These are phyloP conservation scores for Scaptomyza graminum DNA, from an alignment of 1,140 invertebrate species.

Conservation along the genomic window DNA sequence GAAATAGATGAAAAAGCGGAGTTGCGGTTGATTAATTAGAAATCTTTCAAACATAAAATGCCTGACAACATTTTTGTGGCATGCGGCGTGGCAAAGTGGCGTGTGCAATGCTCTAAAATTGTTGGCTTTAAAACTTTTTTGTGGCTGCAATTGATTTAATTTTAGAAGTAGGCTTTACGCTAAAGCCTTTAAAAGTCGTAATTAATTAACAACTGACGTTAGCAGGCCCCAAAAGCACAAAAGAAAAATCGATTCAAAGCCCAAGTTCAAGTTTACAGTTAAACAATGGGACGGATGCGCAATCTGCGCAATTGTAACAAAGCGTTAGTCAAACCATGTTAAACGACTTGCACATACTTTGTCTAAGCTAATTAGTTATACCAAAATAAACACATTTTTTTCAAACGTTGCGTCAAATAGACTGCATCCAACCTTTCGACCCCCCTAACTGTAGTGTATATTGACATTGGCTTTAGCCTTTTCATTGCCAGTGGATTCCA, in stretches of 20 bases:
- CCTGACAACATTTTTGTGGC: constrained; percentile 1
- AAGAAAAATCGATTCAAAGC: background rate
- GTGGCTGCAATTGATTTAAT: no score
- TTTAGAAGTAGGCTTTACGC: background rate
- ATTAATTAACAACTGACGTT: constrained; percentile 22
- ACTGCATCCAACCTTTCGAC: constrained; percentile 38
- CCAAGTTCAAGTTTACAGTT: constrained; percentile 37
- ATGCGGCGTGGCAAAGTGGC: background rate
- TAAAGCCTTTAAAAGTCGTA: constrained; percentile 7
- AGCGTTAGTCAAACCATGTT: no score
- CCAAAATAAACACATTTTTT: background rate
- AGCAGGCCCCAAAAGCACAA: constrained; percentile 1
- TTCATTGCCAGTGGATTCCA: constrained; percentile 10
- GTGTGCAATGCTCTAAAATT: no score
- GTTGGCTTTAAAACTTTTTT: no score
- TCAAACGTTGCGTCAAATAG: constrained; percentile 25
- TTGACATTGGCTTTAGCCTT: constrained; percentile 16
- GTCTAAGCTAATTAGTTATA: background rate
- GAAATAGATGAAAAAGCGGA: constrained; percentile 34
- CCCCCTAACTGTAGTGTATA: constrained; percentile 21
- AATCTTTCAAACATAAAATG: constrained; percentile 24
- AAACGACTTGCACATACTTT: constrained; percentile 15
- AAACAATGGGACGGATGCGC: constrained; percentile 36
- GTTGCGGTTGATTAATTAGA: constrained; percentile 43
- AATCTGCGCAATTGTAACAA: constrained; percentile 10